Base-by-base conservation (phyloP, 2,797 vertebrate genomes). In the Eidolon dupreanum region DNA sequence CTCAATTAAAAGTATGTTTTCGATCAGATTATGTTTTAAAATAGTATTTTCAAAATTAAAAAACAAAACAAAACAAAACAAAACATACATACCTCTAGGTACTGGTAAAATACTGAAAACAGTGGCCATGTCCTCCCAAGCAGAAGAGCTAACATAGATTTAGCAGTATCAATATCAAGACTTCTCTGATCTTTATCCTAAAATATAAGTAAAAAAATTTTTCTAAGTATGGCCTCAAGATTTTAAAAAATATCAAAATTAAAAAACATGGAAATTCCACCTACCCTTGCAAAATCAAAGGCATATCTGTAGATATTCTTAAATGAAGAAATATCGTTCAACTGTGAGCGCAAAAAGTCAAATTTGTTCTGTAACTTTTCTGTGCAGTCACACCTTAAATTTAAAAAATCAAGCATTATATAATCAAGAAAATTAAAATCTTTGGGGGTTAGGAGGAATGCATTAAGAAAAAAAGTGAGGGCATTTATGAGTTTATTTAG, bases 221-320 rank as follows among this genome's bases (percentile, higher is more conserved):
- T 96, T n/a, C 53, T 97, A 70, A 95, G 55, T 97, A 33, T 43
- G 82, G 93, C 11, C 28, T 68, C 38, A 96, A 71, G 16, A 94
- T 61, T 65, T 11, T 96, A 85, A 78, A 83, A 91, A 33, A n/a
- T 73, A 59, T 70, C 75, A 87, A 57, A 97, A 92, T 57, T 46
- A 93, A 12, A 78, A 46, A 93, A 90, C 41, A 94, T 36, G 24
- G 24, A 86, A 89, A 95, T 22, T 75, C 61, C 1, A 97, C 99
- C 99, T 98, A 99, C 99, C 99, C 99, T 99, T 98, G 99, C 99
- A 98, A 99, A 99, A 98, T 99, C 99, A 96, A 99, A 99, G 98
- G 99, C 99, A 10, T 99, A 99, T 99, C 99, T 99, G 99, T 99
- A 99, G 98, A 99, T 99, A 98, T 99, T 99, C 98, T 99, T 99